Evolutionary conservation across 2,888 invertebrate species (phyloP).

Genomic region (Zaprionus lineosus): DNA sequence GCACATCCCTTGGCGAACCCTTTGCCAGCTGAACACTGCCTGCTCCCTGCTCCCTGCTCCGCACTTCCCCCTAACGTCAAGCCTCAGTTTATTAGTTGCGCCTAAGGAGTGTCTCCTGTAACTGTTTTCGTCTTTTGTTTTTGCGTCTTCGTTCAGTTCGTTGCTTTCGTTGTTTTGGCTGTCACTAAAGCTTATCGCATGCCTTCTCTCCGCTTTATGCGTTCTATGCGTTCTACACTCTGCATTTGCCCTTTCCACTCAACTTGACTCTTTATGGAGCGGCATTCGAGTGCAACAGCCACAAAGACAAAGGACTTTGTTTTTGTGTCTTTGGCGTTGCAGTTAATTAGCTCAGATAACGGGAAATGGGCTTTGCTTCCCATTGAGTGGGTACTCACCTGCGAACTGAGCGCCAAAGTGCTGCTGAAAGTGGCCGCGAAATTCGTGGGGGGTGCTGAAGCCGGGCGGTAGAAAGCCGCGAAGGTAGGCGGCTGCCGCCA

Average conservation of each 20-base stretch:
- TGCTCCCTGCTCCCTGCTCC: too few species aligned
- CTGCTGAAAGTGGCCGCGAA: constrained; percentile 82
- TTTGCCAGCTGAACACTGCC: constrained; percentile 16
- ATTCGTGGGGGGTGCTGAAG: constrained; percentile 82
- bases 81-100: constrained; percentile 67
- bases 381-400: constrained; percentile 53
- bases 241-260: not conserved
- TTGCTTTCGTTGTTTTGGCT: constrained; percentile 33
- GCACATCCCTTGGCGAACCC: constrained; percentile 41
- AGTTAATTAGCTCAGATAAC: not conserved
- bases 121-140: constrained; percentile 7
- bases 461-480: constrained; percentile 82
- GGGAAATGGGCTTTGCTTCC: not conserved
- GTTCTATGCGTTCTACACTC: not conserved
- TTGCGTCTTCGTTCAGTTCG: constrained; percentile 62
- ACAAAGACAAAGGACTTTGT: not conserved
- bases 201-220: not conserved
- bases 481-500: constrained; percentile 82
- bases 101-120: constrained; percentile 19
- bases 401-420: constrained; percentile 82
- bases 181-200: constrained; percentile 8
- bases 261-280: not conserved
- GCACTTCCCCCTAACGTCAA: too few species aligned
- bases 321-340: not conserved
- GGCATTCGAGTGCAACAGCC: constrained; percentile 2